Evolutionary conservation across 2,888 invertebrate species (phyloP).

Genomic region (Apotomis turbidana): DNA sequence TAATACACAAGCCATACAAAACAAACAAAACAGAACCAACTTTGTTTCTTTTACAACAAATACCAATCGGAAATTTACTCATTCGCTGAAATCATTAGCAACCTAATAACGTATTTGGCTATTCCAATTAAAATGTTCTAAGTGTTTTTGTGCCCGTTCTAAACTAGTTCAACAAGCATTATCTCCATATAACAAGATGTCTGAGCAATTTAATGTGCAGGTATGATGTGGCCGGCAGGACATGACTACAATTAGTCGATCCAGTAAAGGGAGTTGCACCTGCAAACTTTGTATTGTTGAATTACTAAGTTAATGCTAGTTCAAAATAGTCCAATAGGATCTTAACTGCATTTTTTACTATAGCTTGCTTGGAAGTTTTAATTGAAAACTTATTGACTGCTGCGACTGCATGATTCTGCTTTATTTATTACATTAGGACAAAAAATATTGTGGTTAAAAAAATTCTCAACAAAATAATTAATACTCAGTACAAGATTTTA

Average conservation of each 20-base stretch:
- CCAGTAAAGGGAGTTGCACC: conserved; percentile 73
- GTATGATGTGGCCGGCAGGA: conserved; percentile 59
- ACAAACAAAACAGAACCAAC: conserved; percentile 18
- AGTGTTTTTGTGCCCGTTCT: conserved; percentile 29
- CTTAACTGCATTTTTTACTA: background rate
- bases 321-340: conserved; percentile 52
- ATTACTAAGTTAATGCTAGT: conserved; percentile 64
- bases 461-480: too few species aligned
- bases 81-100: conserved; percentile 10
- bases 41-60: background rate
- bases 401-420: too few species aligned
- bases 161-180: conserved; percentile 58
- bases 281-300: conserved; percentile 67
- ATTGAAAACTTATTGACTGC: background rate
- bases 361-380: background rate
- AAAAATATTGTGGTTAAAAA: too few species aligned
- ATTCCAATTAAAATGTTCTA: conserved; percentile 38
- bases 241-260: conserved; percentile 65
- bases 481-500: too few species aligned
- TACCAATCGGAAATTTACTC: background rate
- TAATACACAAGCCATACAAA: conserved; percentile 45
- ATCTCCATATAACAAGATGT: conserved; percentile 61
- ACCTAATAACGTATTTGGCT: conserved; percentile 24
- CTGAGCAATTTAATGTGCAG: conserved; percentile 63
- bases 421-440: background rate